Base-by-base conservation (phyloP, 2,888 invertebrate species). In the Drosophila ustulata region DNA sequence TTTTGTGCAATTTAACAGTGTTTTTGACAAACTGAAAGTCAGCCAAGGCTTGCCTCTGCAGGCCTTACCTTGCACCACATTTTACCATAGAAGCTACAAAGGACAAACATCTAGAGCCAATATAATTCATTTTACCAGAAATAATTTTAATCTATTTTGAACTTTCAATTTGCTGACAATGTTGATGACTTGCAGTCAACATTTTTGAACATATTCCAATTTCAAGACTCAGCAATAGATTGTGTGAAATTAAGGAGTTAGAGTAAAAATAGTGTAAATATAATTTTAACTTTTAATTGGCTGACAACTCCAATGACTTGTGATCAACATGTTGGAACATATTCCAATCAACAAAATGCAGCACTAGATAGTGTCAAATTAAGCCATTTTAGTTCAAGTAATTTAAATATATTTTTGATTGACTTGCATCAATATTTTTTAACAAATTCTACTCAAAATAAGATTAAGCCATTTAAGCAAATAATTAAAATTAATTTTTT, bases 21-120 rank as follows among this genome's bases (percentile, higher is more conserved):
- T 78, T 77, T 57, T 79, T 79, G 80, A 53, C 73, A 80, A 79
- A 69, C 69, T 47, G 47, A 57, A 57, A 47, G 57, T 46, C 28
- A 47, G 13, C 11, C n/a, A 23, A 41, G 56, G 37, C 34, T 57
- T 28, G 56, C 34, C 34, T 46, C 9, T n/a, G 6, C 18, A 8
- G 25, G 6, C 11, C 11, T 56, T 56, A 55, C 55, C 55, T 55
- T 55, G 55, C 28, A 32, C 43, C 43, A 8, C 23, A 13, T 28
- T 23, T 4, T 0, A 13, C 13, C 30, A 18, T 2, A 46, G 18
- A 26, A 34, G 46, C 13, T 26, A 13, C 18, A 53, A 11, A 23
- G 18, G 7, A 6, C 9, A 28, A 18, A 53, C 18, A 30, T 53
- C 18, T 18, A 41, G 18, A 41, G 39, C 3, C 3, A 37, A 37